Conservation (phyloP, 2,888 invertebrate species). For the Conomelus anceps region DNA sequence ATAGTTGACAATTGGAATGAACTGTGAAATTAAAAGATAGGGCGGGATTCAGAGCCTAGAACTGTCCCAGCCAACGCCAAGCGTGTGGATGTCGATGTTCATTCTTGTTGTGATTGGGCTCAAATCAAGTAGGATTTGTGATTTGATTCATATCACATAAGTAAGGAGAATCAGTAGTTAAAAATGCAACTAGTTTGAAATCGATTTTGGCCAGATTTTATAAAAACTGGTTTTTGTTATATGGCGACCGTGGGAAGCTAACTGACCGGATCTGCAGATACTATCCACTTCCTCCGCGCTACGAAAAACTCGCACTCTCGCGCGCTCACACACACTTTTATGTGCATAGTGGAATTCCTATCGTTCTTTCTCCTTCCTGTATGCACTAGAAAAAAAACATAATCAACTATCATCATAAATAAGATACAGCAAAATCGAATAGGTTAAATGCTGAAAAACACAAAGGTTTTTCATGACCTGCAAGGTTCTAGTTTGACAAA, state of each 20-base stretch:
- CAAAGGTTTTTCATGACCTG: not conserved
- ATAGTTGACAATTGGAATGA: too few species aligned
- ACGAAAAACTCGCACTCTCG: not conserved
- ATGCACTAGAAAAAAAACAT: not conserved
- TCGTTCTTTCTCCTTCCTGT: not conserved
- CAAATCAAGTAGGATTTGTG: not conserved
- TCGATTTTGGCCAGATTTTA: constrained; percentile 9
- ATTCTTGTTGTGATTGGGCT: not conserved
- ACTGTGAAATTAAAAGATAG: too few species aligned
- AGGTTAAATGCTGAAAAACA: not conserved
- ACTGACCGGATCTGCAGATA: constrained; percentile 1
- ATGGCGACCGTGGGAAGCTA: constrained; percentile 6
- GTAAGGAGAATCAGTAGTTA: not conserved
- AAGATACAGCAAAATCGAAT: not conserved
- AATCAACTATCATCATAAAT: not conserved
- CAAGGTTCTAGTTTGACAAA: not conserved
- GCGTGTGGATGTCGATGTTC: not conserved
- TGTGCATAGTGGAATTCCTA: not conserved
- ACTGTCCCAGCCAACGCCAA: too few species aligned
- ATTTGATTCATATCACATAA: not conserved
- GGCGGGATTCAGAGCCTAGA: too few species aligned
- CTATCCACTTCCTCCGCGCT: not conserved
- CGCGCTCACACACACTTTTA: not conserved
- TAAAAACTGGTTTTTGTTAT: constrained; percentile 2
- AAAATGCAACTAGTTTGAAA: constrained; percentile 8